Conservation (phyloP, 2,797 vertebrate species). For the Neosilurus mollespiculum region DNA sequence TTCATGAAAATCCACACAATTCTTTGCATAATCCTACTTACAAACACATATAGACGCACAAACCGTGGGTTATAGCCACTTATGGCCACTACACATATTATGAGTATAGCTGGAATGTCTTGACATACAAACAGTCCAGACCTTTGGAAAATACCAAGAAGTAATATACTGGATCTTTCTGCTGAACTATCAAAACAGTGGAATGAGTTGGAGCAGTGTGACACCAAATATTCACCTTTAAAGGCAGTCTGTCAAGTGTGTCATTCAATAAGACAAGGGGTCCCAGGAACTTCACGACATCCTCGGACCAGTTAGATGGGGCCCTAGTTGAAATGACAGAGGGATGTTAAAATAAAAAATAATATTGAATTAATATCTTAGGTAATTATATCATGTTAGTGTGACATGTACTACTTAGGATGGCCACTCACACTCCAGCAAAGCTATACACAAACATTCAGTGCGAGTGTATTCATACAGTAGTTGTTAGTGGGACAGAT, state of each 20-base stretch:
- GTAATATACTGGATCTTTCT: neutral
- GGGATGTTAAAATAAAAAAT: neutral
- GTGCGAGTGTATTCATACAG: neutral
- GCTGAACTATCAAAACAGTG: neutral
- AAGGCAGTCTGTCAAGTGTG: slow-evolving; percentile 56
- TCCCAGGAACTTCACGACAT: slow-evolving; percentile 62
- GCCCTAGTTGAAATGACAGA: slow-evolving; percentile 58
- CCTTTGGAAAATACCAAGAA: too few relatives aligned
- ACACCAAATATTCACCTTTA: slow-evolving; percentile 41
- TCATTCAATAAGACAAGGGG: slow-evolving; percentile 65
- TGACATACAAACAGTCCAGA: too few relatives aligned
- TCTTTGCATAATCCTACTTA: too few relatives aligned
- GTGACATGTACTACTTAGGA: neutral
- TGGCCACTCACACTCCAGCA: neutral
- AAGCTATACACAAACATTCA: neutral
- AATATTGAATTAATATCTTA: neutral
- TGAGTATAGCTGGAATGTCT: too few relatives aligned
- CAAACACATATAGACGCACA: too few relatives aligned
- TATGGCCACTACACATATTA: too few relatives aligned
- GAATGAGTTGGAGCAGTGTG: neutral
- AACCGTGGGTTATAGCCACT: too few relatives aligned
- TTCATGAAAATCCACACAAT: too few relatives aligned
- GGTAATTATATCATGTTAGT: neutral
- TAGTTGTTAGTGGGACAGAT: neutral
- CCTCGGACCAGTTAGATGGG: slow-evolving; percentile 63